Conservation (phyloP, 2,113 vertebrate species). For the Sus scrofa region DNA sequence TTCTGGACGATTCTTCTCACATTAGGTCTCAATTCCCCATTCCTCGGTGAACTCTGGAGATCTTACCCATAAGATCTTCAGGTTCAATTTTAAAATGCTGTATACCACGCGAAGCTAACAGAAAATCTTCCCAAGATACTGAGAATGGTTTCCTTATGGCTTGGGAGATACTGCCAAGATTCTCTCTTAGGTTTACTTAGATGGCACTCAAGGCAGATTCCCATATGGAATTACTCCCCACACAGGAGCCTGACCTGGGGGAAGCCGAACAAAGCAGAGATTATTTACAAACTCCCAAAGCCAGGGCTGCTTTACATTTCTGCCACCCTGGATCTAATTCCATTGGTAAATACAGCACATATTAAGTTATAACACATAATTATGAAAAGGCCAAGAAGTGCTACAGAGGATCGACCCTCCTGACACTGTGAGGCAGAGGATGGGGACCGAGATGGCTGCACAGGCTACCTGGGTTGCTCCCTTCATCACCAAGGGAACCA, state of each 20-base stretch:
- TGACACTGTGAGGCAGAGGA: conserved; percentile 50
- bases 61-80: conserved; percentile 3
- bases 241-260: conserved; percentile 84
- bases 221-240: conserved; percentile 88
- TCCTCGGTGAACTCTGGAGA: conserved; percentile 36
- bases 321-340: conserved; percentile 85
- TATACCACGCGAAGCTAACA: conserved; percentile 80
- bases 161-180: conserved; percentile 84
- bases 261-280: conserved; percentile 84
- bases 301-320: conserved; percentile 82
- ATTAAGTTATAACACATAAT: conserved; percentile 79
- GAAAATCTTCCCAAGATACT: conserved; percentile 85
- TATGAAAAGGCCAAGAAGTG: conserved; percentile 71
- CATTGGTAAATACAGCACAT: conserved; percentile 80
- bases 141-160: conserved; percentile 87
- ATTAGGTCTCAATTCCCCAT: conserved; percentile 55
- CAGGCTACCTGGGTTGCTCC: conserved; percentile 53
- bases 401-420: conserved; percentile 53
- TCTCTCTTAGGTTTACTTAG: conserved; percentile 84
- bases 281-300: conserved; percentile 84
- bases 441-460: background rate
- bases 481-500: conserved; percentile 64
- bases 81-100: background rate
- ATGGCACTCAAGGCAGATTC: conserved; percentile 82
- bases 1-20: conserved; percentile 40